These are phyloP conservation scores for Psammodynastes pulverulentus DNA, from an alignment of 2,113 vertebrate genomes.

Conservation along the genomic window DNA sequence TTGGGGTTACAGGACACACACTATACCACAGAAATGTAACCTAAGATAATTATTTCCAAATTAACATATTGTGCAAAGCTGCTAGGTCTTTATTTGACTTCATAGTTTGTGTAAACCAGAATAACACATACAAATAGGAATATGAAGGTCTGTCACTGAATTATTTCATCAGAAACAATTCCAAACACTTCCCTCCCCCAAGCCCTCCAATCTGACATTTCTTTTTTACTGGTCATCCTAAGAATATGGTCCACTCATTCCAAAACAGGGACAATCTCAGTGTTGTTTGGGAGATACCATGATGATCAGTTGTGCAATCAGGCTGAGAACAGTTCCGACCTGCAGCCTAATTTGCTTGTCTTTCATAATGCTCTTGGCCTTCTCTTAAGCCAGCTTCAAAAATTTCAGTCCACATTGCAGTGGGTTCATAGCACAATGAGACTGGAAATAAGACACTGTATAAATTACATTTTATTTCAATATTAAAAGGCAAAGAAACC, in stretches of 20 bases:
- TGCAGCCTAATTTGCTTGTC: neutral
- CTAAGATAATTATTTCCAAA: neutral
- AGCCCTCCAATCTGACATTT: neutral
- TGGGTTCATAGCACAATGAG: neutral
- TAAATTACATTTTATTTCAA: neutral
- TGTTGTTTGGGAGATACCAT: neutral
- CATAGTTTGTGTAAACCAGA: neutral
- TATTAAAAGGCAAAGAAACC: neutral
- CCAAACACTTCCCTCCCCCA: neutral
- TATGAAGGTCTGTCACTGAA: neutral
- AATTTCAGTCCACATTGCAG: neutral
- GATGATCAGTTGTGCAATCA: neutral
- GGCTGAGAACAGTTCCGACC: neutral
- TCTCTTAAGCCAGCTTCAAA: neutral
- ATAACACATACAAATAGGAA: neutral
- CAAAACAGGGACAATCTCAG: neutral
- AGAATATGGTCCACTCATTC: neutral
- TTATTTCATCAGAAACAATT: neutral
- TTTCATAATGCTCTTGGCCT: neutral
- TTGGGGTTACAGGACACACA: neutral
- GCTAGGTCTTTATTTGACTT: neutral
- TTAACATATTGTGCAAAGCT: neutral
- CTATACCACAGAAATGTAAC: neutral
- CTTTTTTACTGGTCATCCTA: neutral
- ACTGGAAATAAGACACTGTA: neutral